Evolutionary conservation across 2,888 invertebrate genomes (phyloP).

Genomic region (Amphimallon solstitiale): DNA sequence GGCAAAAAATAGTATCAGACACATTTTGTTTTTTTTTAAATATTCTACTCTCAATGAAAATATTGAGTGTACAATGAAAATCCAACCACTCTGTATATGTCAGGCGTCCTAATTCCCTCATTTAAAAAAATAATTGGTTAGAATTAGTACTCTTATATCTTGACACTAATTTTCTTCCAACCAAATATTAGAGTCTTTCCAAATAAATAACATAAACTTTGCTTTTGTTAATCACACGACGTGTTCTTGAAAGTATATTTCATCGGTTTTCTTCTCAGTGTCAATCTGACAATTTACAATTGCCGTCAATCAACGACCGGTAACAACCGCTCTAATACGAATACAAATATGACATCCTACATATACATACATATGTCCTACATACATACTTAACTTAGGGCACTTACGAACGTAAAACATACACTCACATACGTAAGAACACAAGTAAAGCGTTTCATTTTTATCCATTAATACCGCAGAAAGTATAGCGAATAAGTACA

Average conservation of each 20-base stretch:
- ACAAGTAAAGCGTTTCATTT: background rate
- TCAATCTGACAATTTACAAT: conserved; percentile 8
- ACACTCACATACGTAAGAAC: background rate
- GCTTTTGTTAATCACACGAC: background rate
- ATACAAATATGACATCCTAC: conserved; percentile 10
- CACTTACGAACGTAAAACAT: background rate
- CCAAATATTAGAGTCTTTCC: too few species aligned
- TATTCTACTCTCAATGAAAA: too few species aligned
- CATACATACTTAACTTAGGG: background rate
- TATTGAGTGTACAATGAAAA: too few species aligned
- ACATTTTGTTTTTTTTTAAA: too few species aligned
- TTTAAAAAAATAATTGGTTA: too few species aligned
- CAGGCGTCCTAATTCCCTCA: too few species aligned
- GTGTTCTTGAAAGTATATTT: background rate
- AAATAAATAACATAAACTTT: too few species aligned
- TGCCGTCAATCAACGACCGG: conserved; percentile 16
- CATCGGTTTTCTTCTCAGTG: conserved; percentile 1
- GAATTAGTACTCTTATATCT: too few species aligned
- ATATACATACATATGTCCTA: background rate
- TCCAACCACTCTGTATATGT: too few species aligned
- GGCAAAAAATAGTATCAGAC: too few species aligned
- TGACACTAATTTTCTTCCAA: too few species aligned
- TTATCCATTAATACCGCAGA: background rate
- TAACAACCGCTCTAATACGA: conserved; percentile 16
- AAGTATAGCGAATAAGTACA: conserved; percentile 31